A percentile compares a stretch with the other conserved stretches of the same genome.
Evolutionary conservation across 2,113 vertebrate species (phyloP).

Genomic region (Clupea harengus): DNA sequence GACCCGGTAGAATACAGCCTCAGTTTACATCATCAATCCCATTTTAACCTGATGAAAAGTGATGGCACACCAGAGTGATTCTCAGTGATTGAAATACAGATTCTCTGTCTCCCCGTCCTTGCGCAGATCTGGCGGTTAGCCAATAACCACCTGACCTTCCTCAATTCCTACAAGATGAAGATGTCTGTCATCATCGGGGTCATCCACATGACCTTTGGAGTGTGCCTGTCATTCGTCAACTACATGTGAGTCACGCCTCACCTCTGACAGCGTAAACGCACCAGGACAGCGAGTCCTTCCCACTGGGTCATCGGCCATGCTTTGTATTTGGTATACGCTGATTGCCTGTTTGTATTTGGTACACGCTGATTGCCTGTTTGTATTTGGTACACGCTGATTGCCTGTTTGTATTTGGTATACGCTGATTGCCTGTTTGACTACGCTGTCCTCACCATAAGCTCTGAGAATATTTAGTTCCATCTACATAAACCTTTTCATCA

Average conservation of each 20-base stretch:
- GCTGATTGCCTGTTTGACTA: too few species aligned
- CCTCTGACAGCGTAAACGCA: too few species aligned
- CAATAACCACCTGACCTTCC: constrained; percentile 79
- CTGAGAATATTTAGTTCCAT: too few species aligned
- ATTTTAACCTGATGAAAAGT: neutral
- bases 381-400: too few species aligned
- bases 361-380: too few species aligned
- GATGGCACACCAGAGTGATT: neutral
- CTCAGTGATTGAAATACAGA: neutral
- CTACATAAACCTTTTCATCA: too few species aligned
- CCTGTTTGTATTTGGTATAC: too few species aligned
- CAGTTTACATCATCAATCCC: constrained; percentile 35
- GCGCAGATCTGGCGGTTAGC: constrained; percentile 81
- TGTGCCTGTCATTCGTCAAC: constrained; percentile 62
- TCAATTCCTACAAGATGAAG: constrained; percentile 84
- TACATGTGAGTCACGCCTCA: constrained; percentile 38
- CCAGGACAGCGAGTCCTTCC: too few species aligned
- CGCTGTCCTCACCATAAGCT: too few species aligned
- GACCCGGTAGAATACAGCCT: constrained; percentile 72
- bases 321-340: too few species aligned
- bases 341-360: too few species aligned
- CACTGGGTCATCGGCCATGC: too few species aligned
- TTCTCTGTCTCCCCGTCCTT: neutral
- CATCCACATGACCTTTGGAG: constrained; percentile 79
- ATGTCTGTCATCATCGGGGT: constrained; percentile 85